A percentile compares a stretch with the other conserved stretches of the same genome.
Evolutionary conservation across 2,888 invertebrate species (phyloP).

Genomic region (Apeira syringaria): DNA sequence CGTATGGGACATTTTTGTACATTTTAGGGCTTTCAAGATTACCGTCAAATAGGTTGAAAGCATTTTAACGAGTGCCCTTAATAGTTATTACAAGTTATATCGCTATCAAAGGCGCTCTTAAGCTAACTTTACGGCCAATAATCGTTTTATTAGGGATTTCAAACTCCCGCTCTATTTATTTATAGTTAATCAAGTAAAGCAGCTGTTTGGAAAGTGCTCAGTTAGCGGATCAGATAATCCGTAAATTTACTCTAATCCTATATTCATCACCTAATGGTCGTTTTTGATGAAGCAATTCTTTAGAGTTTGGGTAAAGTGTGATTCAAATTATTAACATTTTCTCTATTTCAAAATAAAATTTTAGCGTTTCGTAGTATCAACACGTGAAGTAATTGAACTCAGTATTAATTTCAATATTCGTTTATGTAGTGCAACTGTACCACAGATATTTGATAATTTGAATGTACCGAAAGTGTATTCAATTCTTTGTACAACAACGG

Average conservation of each 20-base stretch:
- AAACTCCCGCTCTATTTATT: constrained; percentile 14
- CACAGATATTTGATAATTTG: too few species aligned
- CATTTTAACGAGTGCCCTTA: constrained; percentile 19
- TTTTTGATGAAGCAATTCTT: background rate
- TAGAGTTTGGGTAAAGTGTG: background rate
- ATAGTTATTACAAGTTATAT: constrained; percentile 25
- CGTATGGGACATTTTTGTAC: too few species aligned
- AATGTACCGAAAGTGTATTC: too few species aligned
- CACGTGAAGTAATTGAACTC: too few species aligned
- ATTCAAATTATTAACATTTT: too few species aligned
- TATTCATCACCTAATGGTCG: constrained; percentile 2
- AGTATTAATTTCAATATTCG: too few species aligned
- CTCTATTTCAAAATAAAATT: too few species aligned
- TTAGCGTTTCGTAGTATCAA: too few species aligned
- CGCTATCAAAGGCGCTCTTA: constrained; percentile 13
- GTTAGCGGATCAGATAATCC: constrained; percentile 2
- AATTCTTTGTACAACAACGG: too few species aligned
- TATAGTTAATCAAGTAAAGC: constrained; percentile 26
- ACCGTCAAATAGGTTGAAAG: constrained; percentile 12
- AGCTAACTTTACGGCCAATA: constrained; percentile 34
- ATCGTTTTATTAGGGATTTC: constrained; percentile 28
- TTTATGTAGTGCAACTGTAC: too few species aligned
- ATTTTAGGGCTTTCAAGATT: constrained; percentile 12
- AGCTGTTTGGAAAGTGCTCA: constrained; percentile 11
- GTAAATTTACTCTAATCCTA: constrained; percentile 6